Conservation (phyloP, 2,113 vertebrate genomes). For the Hemichromis elongatus region DNA sequence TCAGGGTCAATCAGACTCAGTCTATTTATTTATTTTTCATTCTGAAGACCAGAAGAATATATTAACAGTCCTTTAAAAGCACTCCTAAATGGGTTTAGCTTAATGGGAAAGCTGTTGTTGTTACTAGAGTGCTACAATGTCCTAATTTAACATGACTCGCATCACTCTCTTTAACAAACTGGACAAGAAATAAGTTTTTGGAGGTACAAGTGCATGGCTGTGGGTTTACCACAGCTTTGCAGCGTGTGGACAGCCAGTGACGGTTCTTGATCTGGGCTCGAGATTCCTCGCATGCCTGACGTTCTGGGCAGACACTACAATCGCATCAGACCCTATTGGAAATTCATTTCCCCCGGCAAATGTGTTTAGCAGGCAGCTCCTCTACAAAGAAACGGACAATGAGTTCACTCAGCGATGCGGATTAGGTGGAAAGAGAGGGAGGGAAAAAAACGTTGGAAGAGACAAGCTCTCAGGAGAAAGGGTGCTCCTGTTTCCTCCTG, state of each 20-base stretch:
- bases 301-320: constrained; percentile 54
- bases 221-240: background rate
- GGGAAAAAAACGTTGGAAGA: background rate
- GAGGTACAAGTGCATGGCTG: constrained; percentile 15
- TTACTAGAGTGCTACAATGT: constrained; percentile 3
- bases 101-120: background rate
- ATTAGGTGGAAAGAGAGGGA: constrained; percentile 18
- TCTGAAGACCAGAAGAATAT: background rate
- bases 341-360: constrained; percentile 55
- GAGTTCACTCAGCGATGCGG: constrained; percentile 46
- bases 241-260: constrained; percentile 10
- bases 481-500: background rate
- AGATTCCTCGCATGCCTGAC: constrained; percentile 58
- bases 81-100: background rate
- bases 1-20: background rate
- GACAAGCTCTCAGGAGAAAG: constrained; percentile 1
- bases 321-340: constrained; percentile 43
- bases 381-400: constrained; percentile 53
- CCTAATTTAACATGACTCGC: constrained; percentile 21
- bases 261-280: constrained; percentile 10
- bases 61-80: background rate
- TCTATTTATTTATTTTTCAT: background rate
- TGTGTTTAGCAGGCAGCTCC: constrained; percentile 59
- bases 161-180: background rate
- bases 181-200: constrained; percentile 16